Base-by-base conservation (phyloP, 2,888 invertebrate species). In the Sminthurides aquaticus region DNA sequence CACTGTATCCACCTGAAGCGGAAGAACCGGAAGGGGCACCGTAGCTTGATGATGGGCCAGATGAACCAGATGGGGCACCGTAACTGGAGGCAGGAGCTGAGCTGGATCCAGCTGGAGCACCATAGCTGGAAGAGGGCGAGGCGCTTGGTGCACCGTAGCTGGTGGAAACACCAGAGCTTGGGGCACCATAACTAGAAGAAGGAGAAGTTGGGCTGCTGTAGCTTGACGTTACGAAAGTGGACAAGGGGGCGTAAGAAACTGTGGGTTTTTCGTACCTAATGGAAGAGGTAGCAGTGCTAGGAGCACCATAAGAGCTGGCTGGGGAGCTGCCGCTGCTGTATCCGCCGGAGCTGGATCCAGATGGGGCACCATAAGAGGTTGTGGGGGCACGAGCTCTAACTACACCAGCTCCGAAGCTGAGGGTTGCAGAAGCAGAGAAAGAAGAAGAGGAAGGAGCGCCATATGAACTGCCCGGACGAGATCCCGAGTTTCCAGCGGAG, bases 21-120 rank as follows among this genome's bases (percentile, higher is more conserved):
- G 15, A 8, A 20, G 52, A n/a, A n/a, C n/a, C 52, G 43, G 49
- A 20, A 29, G 62, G 63, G 18, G 57, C 43, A 49, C 34, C 57
- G 24, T 34, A 57, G n/a, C 20, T 24, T 28, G 27, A 24, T 5
- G 60, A 61, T 8, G 26, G n/a, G 2, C 65, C 64, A 18, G 11
- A 5, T 5, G n/a, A n/a, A n/a, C 11, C n/a, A n/a, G n/a, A 58
- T 11, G 66, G 65, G 29, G 61, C 57, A 34, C 69, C 66, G 48
- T 67, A 67, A 60, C 60, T 64, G 1, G 60, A 60, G 3, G 54
- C 18, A 29, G 8, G 2, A 3, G 22, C 11, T 48, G 26, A 24
- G 48, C 48, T 27, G n/a, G 28, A 49, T 55, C 25, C 20, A n/a
- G 27, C 57, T 61, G 48, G 27, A n/a, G 27, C 63, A 18, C 63